Evolutionary conservation across 2,113 vertebrate species (phyloP), one percentile per base, ranked within the genome.

Genomic region (Lucifuga dentata): DNA sequence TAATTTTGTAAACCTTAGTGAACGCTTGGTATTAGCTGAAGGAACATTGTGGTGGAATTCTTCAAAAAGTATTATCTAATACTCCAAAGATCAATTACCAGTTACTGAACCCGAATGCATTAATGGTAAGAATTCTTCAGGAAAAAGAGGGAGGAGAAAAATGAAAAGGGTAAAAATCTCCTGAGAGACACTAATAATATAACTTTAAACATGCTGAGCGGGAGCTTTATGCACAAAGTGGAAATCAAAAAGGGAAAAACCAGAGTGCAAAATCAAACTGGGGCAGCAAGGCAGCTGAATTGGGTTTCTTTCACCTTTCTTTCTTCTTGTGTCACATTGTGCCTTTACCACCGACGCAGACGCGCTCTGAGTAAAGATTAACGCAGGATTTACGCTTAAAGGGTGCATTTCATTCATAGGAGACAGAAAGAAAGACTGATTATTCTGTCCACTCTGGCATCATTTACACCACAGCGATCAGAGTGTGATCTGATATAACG

Each of bases 121-220:
- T 56, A 53, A 84, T 66, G 78, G 71, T 52, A 73, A 75, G 66
- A 73, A 84, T 89, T 72, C 67, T 76, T 74, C 62, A 65, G 68
- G 76, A 68, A 70, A 81, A 48, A 68, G 32, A 79, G 17, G 20
- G 26, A 49, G 23, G 19, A 17, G 50, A 39, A 63, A 61, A 67
- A 51, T 63, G 70, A 67, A 26, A 8, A 3, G 21, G 33, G 52
- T 61, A 68, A 70, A 60, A 67, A 0, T 70, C 79, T 86, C 78
- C 52, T n/a, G 81, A 78, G 85, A 80, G 68, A 80, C 53, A 50
- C 80, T 86, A 81, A 87, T 90, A 87, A 88, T 81, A 84, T 80
- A 78, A 86, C 77, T 87, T 86, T 80, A 88, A 79, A 88, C 78
- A 85, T 84, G 86, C 77, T 81, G 84, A 82, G 81, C 76, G 77